Evolutionary conservation across 2,888 invertebrate genomes (phyloP), one percentile per base, ranked within the genome.

Genomic region (Beris morrisii): DNA sequence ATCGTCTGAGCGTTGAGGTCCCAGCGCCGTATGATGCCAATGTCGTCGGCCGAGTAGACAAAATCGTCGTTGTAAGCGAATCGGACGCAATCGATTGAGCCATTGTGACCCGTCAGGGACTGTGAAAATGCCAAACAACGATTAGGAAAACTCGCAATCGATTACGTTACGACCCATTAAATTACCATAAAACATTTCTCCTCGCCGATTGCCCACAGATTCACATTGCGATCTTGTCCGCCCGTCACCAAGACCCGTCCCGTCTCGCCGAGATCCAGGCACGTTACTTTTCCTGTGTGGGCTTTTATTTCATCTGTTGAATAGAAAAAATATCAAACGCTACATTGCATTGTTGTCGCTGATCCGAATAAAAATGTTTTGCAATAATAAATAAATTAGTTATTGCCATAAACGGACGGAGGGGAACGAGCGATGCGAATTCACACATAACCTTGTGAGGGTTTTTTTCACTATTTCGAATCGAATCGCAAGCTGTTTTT

Each of bases 161-260:
- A 56, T 50, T 32, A 64, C 5, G 48, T 48, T 48, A 5, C 22
- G 48, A 55, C 44, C 22, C 45, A 45, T 28, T 22, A 50, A 58
- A 54, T 79, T 81, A 93, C 93, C 95, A 97, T 93, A 76, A 97
- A 92, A 83, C 95, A 96, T 80, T 92, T 93, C 75, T 92, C 90
- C 77, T 96, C 92, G 46, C 96, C 97, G 71, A 97, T 92, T 12
- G 96, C 95, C 97, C 97, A 97, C 72, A 97, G 83, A 82, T 97
- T 97, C 63, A 97, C 96, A 82, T 96, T 96, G 79, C 94, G 93
- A 83, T 97, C 97, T 79, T 96, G 95, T 69, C 97, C 97, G 66
- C 97, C 97, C 67, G 81, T 81, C 70, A 81, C 81, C 69, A 81
- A 75, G 69, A 81, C 81, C 48, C 81, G 75, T 65, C 81, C 81